Base-by-base conservation (phyloP, 1,140 invertebrate species). In the Melitaea cinxia region DNA sequence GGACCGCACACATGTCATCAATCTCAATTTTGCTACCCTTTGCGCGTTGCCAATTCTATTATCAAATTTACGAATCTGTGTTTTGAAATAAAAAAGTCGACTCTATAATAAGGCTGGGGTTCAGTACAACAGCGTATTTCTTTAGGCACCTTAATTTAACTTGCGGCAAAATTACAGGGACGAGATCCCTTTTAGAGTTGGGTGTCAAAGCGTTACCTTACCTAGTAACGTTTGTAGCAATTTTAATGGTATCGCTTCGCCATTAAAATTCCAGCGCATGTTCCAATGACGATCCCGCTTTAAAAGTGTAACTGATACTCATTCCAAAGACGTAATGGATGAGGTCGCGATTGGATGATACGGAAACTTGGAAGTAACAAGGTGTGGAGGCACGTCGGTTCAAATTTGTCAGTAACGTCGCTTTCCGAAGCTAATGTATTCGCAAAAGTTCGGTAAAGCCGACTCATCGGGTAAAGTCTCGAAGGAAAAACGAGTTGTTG, bases 391-490 rank as follows among this genome's bases (percentile, higher is more conserved):
- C 60, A 56, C 52, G 78, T 77, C 80, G 70, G 70, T 60, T 76
- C 72, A 62, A 79, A 84, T 86, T 85, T 84, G 81, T 87, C 82
- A 85, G 75, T 78, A 75, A 62, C 72, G 77, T 77, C 65, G 70
- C 58, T 75, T 64, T 70, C 64, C 21, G 68, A 81, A 70, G 81
- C 78, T 85, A 87, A 87, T 87, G 81, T 87, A 87, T 87, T 87
- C 84, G 45, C 65, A 71, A 82, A 73, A 87, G 81, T 87, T 84
- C 70, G 69, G 77, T 67, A 78, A 80, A 81, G 82, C 77, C 81
- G 59, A 78, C 57, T 67, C 56, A 75, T 81, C 73, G 70, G 71
- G 67, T 30, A 37, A 56, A 67, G 73, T 81, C 77, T 81, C 80
- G 28, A 66, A 80, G 81, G 82, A 79, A 82, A 83, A 78, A 82